Evolutionary conservation across 35 echinoderm and acorn worm species (phyloP).

Genomic region (Diadema setosum): DNA sequence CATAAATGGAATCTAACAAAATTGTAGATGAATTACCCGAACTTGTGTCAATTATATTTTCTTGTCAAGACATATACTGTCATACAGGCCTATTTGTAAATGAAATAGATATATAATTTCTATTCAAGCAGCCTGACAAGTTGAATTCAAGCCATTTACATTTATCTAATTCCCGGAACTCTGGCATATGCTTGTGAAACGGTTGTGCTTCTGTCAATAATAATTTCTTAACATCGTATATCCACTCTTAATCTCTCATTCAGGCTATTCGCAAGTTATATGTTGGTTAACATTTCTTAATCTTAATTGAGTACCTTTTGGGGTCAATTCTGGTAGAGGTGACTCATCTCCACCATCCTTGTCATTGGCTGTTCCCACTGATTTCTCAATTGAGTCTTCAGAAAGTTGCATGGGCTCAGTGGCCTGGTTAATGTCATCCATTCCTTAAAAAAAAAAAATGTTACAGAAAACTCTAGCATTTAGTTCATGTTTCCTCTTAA

Average conservation of each 20-base stretch:
- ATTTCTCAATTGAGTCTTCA: neutral
- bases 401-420: neutral
- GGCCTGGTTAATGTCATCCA: neutral
- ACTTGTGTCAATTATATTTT: neutral
- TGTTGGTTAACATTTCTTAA: neutral
- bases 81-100: neutral
- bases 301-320: neutral
- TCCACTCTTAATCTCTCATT: neutral
- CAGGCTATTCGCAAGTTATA: neutral
- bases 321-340: neutral
- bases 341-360: neutral
- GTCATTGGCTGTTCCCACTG: neutral
- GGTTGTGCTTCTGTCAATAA: neutral
- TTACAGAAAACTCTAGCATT: neutral
- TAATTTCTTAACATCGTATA: neutral
- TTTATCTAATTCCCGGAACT: neutral
- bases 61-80: neutral
- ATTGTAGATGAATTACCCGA: neutral
- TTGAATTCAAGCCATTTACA: neutral
- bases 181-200: neutral
- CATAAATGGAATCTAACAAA: neutral
- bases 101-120: neutral
- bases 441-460: constrained; percentile 6
- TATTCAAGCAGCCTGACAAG: neutral
- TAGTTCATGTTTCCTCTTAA: no score